Evolutionary conservation across 2,113 vertebrate genomes (phyloP).

Genomic region (Pluvianellus socialis): DNA sequence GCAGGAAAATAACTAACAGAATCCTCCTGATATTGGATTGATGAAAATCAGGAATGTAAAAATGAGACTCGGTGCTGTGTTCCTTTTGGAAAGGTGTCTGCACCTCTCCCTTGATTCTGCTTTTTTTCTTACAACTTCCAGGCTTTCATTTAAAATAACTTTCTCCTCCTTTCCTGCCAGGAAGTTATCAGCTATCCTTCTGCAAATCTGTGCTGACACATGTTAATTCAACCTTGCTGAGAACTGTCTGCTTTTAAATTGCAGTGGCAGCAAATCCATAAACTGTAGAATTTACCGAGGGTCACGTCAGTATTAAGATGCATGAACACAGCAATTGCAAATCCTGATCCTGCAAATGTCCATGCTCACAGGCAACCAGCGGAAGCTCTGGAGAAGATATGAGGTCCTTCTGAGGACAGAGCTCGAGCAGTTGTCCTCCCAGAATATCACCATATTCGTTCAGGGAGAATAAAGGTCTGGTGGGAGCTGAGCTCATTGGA

Average conservation of each 20-base stretch:
- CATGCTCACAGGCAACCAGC: background rate
- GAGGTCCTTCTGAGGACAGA: background rate
- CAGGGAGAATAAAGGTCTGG: background rate
- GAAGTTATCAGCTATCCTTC: slow-evolving; percentile 26
- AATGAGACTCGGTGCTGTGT: background rate
- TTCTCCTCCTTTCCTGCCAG: background rate
- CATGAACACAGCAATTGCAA: background rate
- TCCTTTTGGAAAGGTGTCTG: background rate
- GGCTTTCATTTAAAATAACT: slow-evolving; percentile 12
- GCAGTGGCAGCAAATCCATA: slow-evolving; percentile 53
- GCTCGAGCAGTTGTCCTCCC: background rate
- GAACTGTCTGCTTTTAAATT: slow-evolving; percentile 14
- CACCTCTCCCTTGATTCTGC: background rate
- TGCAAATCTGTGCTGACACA: slow-evolving; percentile 52
- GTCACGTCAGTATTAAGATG: background rate
- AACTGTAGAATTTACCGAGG: slow-evolving; percentile 9
- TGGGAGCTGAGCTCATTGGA: background rate
- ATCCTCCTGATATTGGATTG: background rate
- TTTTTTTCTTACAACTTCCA: background rate
- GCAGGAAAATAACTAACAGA: background rate
- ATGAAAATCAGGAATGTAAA: background rate
- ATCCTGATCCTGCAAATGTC: background rate
- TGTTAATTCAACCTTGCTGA: slow-evolving; percentile 58
- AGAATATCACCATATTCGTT: background rate
- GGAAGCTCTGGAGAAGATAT: background rate